Percentiles rank a stretch among this genome's conserved stretches.
phyloP scores from a whole-genome alignment of 2,113 vertebrate genomes.

The Eptatretus burgeri region DNA sequence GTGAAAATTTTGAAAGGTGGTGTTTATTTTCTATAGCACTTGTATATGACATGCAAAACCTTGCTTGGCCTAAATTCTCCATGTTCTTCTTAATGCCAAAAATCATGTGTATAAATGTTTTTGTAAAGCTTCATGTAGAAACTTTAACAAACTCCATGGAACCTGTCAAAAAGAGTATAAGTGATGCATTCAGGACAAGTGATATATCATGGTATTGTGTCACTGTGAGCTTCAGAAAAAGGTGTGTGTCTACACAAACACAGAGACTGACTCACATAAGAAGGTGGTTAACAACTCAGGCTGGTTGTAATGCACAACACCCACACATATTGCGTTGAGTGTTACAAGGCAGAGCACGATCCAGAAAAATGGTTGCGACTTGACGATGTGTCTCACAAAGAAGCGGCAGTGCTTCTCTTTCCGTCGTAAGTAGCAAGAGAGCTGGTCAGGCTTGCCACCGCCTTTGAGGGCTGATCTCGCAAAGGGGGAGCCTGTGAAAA shows the following conservation, averaged over 20 bases:
- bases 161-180: constrained; percentile 7
- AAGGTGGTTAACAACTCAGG: background rate
- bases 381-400: background rate
- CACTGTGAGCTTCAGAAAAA: background rate
- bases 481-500: constrained; percentile 46
- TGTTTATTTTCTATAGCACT: too few relatives aligned
- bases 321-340: background rate
- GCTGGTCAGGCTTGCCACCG: constrained; percentile 21
- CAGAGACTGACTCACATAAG: background rate
- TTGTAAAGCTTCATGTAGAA: too few relatives aligned
- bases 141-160: background rate
- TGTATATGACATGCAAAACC: too few relatives aligned
- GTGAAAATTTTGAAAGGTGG: too few relatives aligned
- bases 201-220: too few relatives aligned
- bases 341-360: background rate
- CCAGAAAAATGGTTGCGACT: constrained; percentile 3
- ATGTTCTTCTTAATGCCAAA: too few relatives aligned
- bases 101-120: too few relatives aligned
- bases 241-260: background rate
- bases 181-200: too few relatives aligned
- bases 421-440: background rate
- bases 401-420: background rate
- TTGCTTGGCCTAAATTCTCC: too few relatives aligned
- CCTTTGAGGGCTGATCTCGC: constrained; percentile 56
- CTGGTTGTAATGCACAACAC: constrained; percentile 2